phyloP scores from a whole-genome alignment of 2,888 invertebrate genomes.

The Agapetus fuscipes region DNA sequence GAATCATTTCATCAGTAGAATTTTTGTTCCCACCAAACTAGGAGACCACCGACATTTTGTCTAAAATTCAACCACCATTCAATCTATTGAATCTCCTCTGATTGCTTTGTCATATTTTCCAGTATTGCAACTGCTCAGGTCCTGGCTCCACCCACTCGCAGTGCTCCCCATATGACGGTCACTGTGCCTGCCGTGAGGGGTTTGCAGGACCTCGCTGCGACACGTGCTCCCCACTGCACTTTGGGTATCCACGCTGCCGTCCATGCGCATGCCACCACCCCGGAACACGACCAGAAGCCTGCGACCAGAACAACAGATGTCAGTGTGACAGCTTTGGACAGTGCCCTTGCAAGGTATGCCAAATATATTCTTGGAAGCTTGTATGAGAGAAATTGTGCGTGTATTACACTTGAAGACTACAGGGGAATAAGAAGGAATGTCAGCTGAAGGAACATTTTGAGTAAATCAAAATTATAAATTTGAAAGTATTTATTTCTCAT shows the following conservation, averaged over 20 bases:
- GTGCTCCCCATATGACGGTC: slow-evolving; percentile 56
- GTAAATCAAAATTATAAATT: too few relatives aligned
- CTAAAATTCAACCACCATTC: too few relatives aligned
- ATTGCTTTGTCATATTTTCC: too few relatives aligned
- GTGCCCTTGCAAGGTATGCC: slow-evolving; percentile 78
- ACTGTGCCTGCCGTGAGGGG: slow-evolving; percentile 68
- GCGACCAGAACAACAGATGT: slow-evolving; percentile 49
- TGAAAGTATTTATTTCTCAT: too few relatives aligned
- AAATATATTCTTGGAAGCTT: background rate
- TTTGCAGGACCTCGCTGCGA: slow-evolving; percentile 72
- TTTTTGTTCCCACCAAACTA: too few relatives aligned
- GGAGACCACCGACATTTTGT: too few relatives aligned
- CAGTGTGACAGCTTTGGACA: slow-evolving; percentile 64
- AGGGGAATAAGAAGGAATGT: background rate
- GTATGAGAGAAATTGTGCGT: too few relatives aligned
- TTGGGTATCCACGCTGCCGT: slow-evolving; percentile 80
- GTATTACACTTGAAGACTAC: too few relatives aligned
- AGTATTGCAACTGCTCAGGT: slow-evolving; percentile 21
- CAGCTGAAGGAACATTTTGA: too few relatives aligned
- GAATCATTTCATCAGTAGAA: too few relatives aligned
- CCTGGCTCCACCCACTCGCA: slow-evolving; percentile 28
- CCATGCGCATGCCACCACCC: slow-evolving; percentile 73
- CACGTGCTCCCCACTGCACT: slow-evolving; percentile 75
- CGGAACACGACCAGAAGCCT: slow-evolving; percentile 50
- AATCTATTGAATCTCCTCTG: too few relatives aligned